These are phyloP conservation scores for Oxyruncus cristatus DNA, from an alignment of 2,113 vertebrate genomes.

Conservation along the genomic window DNA sequence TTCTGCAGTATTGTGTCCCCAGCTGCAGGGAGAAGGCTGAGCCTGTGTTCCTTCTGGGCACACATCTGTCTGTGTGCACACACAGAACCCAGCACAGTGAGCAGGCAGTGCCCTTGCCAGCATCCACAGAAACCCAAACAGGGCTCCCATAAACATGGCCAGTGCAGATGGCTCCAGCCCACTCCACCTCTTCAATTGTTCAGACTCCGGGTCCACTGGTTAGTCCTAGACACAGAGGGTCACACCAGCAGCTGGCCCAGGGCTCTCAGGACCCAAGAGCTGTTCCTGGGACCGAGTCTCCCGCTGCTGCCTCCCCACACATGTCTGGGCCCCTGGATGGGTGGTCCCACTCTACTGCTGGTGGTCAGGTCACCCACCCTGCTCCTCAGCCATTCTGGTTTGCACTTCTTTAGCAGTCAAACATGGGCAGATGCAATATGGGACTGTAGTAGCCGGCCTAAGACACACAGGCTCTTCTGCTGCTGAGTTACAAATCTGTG, in stretches of 20 bases:
- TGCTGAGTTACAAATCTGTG: not conserved
- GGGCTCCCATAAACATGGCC: not conserved
- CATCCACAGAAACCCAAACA: not conserved
- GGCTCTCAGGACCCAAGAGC: not conserved
- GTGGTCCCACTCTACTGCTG: not conserved
- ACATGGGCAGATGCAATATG: not conserved
- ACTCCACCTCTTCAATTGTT: not conserved
- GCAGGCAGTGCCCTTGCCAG: not conserved
- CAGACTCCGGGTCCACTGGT: not conserved
- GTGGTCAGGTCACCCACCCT: not conserved
- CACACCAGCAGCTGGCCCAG: not conserved
- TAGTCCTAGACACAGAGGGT: not conserved
- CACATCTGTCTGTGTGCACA: too few relatives aligned
- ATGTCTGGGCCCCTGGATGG: accelerated
- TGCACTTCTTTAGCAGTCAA: not conserved
- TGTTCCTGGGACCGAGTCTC: not conserved
- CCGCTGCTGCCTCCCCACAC: not conserved
- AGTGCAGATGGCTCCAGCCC: not conserved
- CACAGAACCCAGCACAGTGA: not conserved
- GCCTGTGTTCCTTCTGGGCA: not conserved
- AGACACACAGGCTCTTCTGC: not conserved
- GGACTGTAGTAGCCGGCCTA: not conserved
- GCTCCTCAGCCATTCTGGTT: accelerated
- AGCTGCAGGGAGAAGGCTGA: not conserved
- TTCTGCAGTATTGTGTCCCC: too few relatives aligned